These are phyloP conservation scores for Melanerpes formicivorus DNA, from an alignment of 2,113 vertebrate genomes.

Conservation along the genomic window DNA sequence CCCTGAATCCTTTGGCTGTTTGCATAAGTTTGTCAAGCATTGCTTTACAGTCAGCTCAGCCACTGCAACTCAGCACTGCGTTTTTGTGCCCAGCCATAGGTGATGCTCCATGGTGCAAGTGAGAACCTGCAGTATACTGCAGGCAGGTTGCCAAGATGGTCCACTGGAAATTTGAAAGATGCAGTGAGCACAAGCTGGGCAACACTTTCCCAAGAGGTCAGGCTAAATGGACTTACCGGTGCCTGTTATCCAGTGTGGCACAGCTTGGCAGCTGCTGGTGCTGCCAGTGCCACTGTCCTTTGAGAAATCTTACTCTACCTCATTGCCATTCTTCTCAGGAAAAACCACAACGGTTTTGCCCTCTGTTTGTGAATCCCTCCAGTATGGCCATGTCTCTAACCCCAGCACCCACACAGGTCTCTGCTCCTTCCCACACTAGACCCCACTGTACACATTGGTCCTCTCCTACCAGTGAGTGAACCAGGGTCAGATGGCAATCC, in stretches of 20 bases:
- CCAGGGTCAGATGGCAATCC: too few relatives aligned
- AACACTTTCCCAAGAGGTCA: neutral
- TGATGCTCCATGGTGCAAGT: neutral
- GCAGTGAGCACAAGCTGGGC: neutral
- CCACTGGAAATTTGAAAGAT: neutral
- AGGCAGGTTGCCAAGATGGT: too few relatives aligned
- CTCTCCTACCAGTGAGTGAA: neutral
- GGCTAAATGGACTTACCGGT: neutral
- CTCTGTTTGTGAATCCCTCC: neutral
- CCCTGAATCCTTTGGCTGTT: neutral
- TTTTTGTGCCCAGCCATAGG: neutral
- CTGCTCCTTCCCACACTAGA: too few relatives aligned
- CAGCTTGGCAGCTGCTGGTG: too few relatives aligned
- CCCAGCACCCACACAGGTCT: too few relatives aligned
- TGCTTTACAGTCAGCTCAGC: neutral
- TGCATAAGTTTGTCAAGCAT: neutral
- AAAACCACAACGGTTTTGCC: neutral
- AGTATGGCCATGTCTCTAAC: accelerated
- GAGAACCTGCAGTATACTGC: neutral
- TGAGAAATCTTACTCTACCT: too few relatives aligned
- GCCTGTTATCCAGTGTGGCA: too few relatives aligned
- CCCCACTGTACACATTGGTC: accelerated
- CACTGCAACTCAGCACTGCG: neutral
- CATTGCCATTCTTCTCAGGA: neutral
- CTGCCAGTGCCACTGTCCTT: too few relatives aligned